phyloP scores from a whole-genome alignment of 2,888 invertebrate genomes.

The Smittia aterrima region DNA sequence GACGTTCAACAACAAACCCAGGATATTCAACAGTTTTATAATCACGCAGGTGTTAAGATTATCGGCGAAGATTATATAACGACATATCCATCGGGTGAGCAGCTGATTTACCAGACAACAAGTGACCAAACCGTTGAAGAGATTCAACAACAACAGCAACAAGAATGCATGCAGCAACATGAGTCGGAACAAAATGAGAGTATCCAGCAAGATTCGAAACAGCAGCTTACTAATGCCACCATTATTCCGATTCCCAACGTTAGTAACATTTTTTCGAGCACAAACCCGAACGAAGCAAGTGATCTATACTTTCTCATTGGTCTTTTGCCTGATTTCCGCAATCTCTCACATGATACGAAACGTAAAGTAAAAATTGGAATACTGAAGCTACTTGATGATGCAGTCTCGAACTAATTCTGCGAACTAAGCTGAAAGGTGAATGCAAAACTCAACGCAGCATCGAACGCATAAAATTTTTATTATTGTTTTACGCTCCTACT shows the following conservation, averaged over 20 bases:
- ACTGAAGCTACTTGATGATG: slow-evolving; percentile 37
- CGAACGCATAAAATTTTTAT: slow-evolving; percentile 12
- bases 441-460: neutral
- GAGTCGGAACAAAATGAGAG: neutral
- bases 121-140: slow-evolving; percentile 11
- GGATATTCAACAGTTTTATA: slow-evolving; percentile 36
- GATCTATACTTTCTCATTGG: slow-evolving; percentile 39
- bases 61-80: slow-evolving; percentile 37
- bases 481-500: neutral
- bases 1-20: slow-evolving; percentile 7
- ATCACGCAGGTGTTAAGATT: slow-evolving; percentile 37
- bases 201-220: slow-evolving; percentile 34
- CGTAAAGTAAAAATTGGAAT: slow-evolving; percentile 36
- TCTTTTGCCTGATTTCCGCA: slow-evolving; percentile 32
- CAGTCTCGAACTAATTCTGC: slow-evolving; percentile 11
- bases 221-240: neutral
- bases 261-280: slow-evolving; percentile 10
- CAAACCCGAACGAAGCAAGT: slow-evolving; percentile 18
- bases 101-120: slow-evolving; percentile 33
- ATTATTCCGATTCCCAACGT: slow-evolving; percentile 36
- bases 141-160: slow-evolving; percentile 7
- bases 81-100: slow-evolving; percentile 29
- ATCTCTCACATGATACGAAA: slow-evolving; percentile 23
- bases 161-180: slow-evolving; percentile 1
- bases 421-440: neutral